Evolutionary conservation across 1,140 invertebrate genomes (phyloP), one percentile per base, ranked within the genome.

Genomic region (Dryas iulia): DNA sequence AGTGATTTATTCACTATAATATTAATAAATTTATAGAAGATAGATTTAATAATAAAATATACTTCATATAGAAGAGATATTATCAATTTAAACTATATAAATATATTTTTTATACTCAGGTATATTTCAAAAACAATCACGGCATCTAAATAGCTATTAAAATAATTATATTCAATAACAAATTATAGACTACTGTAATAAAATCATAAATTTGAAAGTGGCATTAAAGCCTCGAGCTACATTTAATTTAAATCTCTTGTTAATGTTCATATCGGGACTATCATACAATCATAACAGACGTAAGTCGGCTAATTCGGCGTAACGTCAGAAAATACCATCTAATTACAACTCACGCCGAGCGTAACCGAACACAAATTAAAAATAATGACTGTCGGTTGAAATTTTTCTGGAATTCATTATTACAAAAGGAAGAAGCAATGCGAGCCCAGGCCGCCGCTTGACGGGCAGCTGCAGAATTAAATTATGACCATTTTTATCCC

Each of bases 401-500:
- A 83, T 77, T 79, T 79, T 86, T 82, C 79, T 86, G 86, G 83
- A 86, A 87, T 83, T 75, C 79, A 76, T 71, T 53, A 66, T 64
- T 79, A 88, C 77, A 89, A 91, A 89, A 89, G 78, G 83, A 81
- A 76, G 79, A 79, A 61, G 71, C 61, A 69, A 74, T 73, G 59
- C 76, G 72, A 71, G 75, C 74, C 80, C 82, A 74, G 59, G 35
- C 59, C 62, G 71, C 73, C 79, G 76, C 66, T 83, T 82, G 86
- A 83, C 89, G 76, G 84, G 89, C 89, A 91, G 89, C 87, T 91
- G 89, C 86, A 82, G 82, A 85, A 87, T 87, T 73, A 87, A 90
- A 89, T 90, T 91, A 91, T 90, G 84, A 86, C 72, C 87, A 86
- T 88, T 90, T 89, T 88, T 91, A 89, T 90, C 81, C 79, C 78